A percentile compares a stretch with the other conserved stretches of the same genome.
phyloP scores from a whole-genome alignment of 2,888 invertebrate species.

The Pyrrhia umbra region DNA sequence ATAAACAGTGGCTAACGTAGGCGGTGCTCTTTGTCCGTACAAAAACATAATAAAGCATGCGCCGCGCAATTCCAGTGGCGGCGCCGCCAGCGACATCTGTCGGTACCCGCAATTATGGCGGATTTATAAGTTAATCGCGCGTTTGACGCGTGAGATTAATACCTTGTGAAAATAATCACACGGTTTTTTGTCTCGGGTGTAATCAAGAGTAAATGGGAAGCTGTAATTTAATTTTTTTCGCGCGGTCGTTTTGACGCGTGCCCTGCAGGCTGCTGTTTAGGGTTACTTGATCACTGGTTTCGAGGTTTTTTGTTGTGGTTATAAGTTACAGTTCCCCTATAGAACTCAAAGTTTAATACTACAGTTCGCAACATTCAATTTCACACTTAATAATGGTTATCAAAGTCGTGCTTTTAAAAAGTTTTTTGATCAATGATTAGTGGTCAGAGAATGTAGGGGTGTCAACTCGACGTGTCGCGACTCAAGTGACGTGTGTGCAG shows the following conservation, averaged over 20 bases:
- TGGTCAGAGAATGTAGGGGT: slow-evolving; percentile 79
- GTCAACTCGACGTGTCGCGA: slow-evolving; percentile 73
- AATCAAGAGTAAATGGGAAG: slow-evolving; percentile 73
- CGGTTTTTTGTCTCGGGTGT: slow-evolving; percentile 70
- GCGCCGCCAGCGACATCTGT: slow-evolving; percentile 81
- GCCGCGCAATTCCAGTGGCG: slow-evolving; percentile 75
- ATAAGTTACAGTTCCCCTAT: slow-evolving; percentile 77
- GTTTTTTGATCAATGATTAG: slow-evolving; percentile 76
- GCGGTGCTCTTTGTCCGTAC: slow-evolving; percentile 73
- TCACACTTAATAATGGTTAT: slow-evolving; percentile 66
- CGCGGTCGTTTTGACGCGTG: slow-evolving; percentile 72
- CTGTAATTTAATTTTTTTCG: slow-evolving; percentile 74
- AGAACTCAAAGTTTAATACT: slow-evolving; percentile 33
- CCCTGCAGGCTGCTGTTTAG: slow-evolving; percentile 64
- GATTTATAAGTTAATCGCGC: slow-evolving; percentile 78
- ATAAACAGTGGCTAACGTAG: slow-evolving; percentile 60
- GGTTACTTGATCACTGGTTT: slow-evolving; percentile 76
- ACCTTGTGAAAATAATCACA: slow-evolving; percentile 77
- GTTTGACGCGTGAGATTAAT: slow-evolving; percentile 74
- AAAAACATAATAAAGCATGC: slow-evolving; percentile 73
- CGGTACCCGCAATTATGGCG: slow-evolving; percentile 73
- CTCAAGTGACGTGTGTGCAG: slow-evolving; percentile 83
- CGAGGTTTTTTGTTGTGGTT: slow-evolving; percentile 84
- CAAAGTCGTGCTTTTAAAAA: slow-evolving; percentile 53
- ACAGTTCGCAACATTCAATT: slow-evolving; percentile 61